Conservation (phyloP, 2,888 invertebrate genomes). For the Clusia tigrina region DNA sequence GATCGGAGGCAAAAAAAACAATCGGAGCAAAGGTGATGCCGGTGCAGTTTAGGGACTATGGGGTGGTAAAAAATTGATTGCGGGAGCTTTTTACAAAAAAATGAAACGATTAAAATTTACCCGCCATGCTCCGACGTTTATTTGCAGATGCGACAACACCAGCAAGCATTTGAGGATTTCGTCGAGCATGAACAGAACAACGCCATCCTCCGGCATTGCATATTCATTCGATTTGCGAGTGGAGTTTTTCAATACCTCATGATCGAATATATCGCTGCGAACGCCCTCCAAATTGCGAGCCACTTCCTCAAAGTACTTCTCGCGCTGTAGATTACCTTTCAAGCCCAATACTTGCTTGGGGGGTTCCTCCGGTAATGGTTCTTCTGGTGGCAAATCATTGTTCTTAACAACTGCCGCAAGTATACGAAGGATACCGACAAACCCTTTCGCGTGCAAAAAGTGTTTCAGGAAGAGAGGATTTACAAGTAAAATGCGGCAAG, state of each 20-base stretch:
- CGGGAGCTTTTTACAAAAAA: not conserved
- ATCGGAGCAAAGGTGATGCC: conserved; percentile 53
- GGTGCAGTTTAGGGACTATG: conserved; percentile 33
- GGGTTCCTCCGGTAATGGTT: not conserved
- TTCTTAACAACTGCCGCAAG: conserved; percentile 58
- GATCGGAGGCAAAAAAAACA: conserved; percentile 55
- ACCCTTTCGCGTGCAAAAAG: conserved; percentile 55
- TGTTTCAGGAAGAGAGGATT: conserved; percentile 55
- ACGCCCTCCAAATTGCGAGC: conserved; percentile 61
- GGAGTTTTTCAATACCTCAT: conserved; percentile 54
- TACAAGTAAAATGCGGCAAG: conserved; percentile 53
- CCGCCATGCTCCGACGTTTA: conserved; percentile 51
- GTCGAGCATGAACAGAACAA: conserved; percentile 50
- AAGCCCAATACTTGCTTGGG: conserved; percentile 44
- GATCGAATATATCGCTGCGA: conserved; percentile 61
- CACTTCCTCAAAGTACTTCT: conserved; percentile 63
- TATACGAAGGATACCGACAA: conserved; percentile 52
- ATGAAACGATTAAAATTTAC: conserved; percentile 30
- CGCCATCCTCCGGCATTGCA: conserved; percentile 52
- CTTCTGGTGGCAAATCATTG: conserved; percentile 38
- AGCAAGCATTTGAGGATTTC: conserved; percentile 61
- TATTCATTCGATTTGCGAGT: conserved; percentile 51
- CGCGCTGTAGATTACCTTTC: conserved; percentile 59
- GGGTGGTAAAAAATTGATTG: too few relatives aligned
- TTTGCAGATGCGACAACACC: conserved; percentile 52